Evolutionary conservation across 2,113 vertebrate species (phyloP), one percentile per base, ranked within the genome.

Genomic region (Tragulus kanchil): DNA sequence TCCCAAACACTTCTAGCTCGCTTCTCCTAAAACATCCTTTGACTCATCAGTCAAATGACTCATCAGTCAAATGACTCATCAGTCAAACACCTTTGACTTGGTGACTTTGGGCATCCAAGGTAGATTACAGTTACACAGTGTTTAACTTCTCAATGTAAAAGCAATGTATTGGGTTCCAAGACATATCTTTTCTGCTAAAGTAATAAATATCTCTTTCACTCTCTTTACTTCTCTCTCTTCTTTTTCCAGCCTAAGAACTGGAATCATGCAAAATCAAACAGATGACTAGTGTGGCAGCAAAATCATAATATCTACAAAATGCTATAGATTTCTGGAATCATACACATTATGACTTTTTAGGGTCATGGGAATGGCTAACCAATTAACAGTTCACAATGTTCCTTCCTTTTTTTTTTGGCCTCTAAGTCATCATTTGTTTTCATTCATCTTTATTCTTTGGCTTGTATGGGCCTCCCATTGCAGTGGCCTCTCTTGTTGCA

Each of bases 261-360:
- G 36, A 94, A 91, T 88, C 90, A 90, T 85, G 28, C 31, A 91
- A 89, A 92, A 83, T 90, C 15, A 73, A 75, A 90, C 1, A 89
- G 8, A 65, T 59, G 36, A 3, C 36, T 86, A n/a, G 3, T 85
- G 64, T 52, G 85, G 13, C 36, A 89, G 31, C 25, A 92, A 87
- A 93, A 97, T 84, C 42, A 89, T n/a, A 73, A 75, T 45, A 31
- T 56, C 56, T 4, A 65, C 0, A 23, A 67, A 82, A 73, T 85
- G 14, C 21, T 69, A 16, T 42, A 82, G 54, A 84, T 11, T 81
- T 79, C 31, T 31, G 45, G 12, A 85, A 64, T 81, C 25, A 61
- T 4, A 42, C 3, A 64, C 1, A 21, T 58, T 86, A 17, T 62
- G 21, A 95, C 61, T 92, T 92, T 82, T 48, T 59, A 54, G 82